Conservation (phyloP, 2,888 invertebrate species). For the Nephrotoma guestfalica region DNA sequence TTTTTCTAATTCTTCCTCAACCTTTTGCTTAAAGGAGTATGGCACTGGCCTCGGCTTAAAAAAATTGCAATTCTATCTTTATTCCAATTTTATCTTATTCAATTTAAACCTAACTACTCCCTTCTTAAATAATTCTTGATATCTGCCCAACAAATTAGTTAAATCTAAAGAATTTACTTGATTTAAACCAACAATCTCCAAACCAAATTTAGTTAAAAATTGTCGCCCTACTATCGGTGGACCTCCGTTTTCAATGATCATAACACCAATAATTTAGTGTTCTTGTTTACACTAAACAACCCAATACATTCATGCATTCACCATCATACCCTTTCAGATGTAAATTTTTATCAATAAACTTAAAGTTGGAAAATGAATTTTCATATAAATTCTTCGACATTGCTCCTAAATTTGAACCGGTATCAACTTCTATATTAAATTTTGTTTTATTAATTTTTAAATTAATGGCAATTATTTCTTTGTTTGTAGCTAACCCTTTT, state of each 20-base stretch:
- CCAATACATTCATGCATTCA: background rate
- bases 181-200: no score
- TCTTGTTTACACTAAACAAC: background rate
- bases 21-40: conserved; percentile 9
- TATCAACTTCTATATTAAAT: no score
- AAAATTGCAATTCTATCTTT: conserved; percentile 5
- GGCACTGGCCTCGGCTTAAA: conserved; percentile 13
- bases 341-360: background rate
- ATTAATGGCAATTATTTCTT: no score
- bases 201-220: no score
- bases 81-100: conserved; percentile 3
- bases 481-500: background rate
- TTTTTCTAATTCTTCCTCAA: conserved; percentile 11
- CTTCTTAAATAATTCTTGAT: conserved; percentile 1
- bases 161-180: background rate
- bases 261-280: background rate
- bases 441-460: no score
- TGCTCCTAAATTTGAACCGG: no score
- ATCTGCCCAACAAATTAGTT: background rate
- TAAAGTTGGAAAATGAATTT: background rate
- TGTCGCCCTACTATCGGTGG: background rate
- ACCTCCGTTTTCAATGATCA: background rate
- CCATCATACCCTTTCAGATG: no score
- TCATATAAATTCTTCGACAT: no score
- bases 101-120: conserved; percentile 2